Evolutionary conservation across 2,113 vertebrate species (phyloP), one percentile per base, ranked within the genome.

Genomic region (Sterna hirundo): DNA sequence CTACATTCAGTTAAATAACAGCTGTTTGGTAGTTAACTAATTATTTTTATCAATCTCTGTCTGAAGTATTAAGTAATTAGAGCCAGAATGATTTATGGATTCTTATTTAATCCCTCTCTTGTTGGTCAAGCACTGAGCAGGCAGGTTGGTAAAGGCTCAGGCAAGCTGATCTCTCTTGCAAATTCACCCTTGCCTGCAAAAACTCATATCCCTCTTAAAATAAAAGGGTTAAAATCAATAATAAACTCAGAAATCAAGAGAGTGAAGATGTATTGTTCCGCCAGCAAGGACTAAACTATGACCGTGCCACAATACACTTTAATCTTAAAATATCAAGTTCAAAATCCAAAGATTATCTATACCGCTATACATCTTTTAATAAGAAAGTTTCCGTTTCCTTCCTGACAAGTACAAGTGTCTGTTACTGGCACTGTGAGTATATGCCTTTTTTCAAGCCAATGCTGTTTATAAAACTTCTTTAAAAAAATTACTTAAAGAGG

Each of bases 331-430:
- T 47, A 68, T 9, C 30, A 66, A 47, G 64, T 74, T 86, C 36
- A 83, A 82, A 93, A 64, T 49, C 5, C 0, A 6, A 64, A 47
- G 52, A 86, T 78, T 72, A 52, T 16, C 61, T 65, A 42, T 18
- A 21, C 22, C 1, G 1, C 78, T 57, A 21, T 69, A 38, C 40
- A 52, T 86, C 78, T 87, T 86, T 47, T 66, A 49, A 65, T 52
- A 68, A n/a, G 64, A 69, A 94, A 90, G 54, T 76, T 96, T 93
- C 94, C 70, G 47, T 79, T 91, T 90, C 87, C 44, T 61, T 85
- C 76, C 72, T 84, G 88, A 94, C 83, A 87, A 94, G 70, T 82
- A 93, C 1, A 4, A 66, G 61, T 79, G 36, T 54, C 77, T 96
- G 70, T 57, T 83, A 55, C 66, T 92, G 70, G 57, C 55, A 36